Evolutionary conservation across 2,113 vertebrate species (phyloP).

Genomic region (Falcunculus frontatus): DNA sequence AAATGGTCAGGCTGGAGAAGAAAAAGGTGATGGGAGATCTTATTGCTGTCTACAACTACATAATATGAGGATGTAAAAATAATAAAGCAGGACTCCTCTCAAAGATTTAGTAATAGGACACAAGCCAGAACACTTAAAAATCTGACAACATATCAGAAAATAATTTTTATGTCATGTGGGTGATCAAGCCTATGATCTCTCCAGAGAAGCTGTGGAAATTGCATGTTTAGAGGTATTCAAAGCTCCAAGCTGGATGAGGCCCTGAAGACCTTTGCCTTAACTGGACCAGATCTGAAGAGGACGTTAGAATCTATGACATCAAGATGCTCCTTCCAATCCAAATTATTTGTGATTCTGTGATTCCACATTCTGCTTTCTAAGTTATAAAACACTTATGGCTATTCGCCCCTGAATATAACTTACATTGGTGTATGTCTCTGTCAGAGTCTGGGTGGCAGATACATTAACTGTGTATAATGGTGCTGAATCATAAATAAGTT

Average conservation of each 20-base stretch:
- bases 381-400: fast-evolving
- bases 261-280: background rate
- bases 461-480: background rate
- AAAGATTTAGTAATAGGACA: background rate
- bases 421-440: background rate
- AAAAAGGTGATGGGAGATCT: background rate
- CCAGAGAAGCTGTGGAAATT: background rate
- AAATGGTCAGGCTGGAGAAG: background rate
- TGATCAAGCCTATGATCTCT: fast-evolving
- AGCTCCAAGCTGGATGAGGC: background rate
- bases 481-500: background rate
- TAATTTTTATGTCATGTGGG: background rate
- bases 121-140: background rate
- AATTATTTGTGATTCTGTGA: background rate
- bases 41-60: fast-evolving
- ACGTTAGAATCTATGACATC: fast-evolving
- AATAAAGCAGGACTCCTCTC: background rate
- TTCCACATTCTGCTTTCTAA: background rate
- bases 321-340: background rate
- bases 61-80: background rate
- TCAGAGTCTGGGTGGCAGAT: background rate
- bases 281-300: background rate
- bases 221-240: background rate
- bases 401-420: fast-evolving
- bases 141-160: background rate